Percentiles rank a stretch among this genome's conserved stretches.
These are phyloP conservation scores for Alosa sapidissima DNA, from an alignment of 2,797 vertebrate genomes.

Conservation along the genomic window DNA sequence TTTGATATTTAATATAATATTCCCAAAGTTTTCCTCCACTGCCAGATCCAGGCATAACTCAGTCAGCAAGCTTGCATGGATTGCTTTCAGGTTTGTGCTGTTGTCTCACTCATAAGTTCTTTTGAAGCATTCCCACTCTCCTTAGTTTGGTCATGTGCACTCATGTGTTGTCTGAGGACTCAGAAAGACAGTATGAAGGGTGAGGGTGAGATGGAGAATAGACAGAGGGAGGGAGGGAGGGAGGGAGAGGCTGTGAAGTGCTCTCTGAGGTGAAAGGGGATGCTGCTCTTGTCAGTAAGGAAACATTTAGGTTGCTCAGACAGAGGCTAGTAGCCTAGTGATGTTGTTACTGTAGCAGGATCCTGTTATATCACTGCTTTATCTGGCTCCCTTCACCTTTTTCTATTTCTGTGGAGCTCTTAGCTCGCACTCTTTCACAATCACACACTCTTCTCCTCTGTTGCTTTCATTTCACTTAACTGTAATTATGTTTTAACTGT, in stretches of 20 bases:
- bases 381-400: background rate
- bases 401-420: slow-evolving; percentile 31
- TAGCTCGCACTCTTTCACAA: slow-evolving; percentile 14
- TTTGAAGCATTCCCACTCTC: background rate
- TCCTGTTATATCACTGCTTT: background rate
- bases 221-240: background rate
- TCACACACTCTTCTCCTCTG: background rate
- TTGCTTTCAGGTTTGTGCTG: background rate
- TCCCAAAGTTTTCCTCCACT: background rate
- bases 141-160: slow-evolving; percentile 6
- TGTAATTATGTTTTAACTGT: background rate
- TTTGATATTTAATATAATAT: background rate
- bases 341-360: background rate
- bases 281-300: background rate
- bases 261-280: background rate
- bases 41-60: background rate
- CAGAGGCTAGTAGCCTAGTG: background rate
- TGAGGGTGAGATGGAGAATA: background rate
- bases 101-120: background rate
- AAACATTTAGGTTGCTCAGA: background rate
- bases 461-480: slow-evolving; percentile 9
- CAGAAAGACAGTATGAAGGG: background rate
- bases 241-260: background rate
- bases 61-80: background rate
- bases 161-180: background rate